Base-by-base conservation (phyloP, 2,888 invertebrate genomes). In the Ramazzottius varieornatus region DNA sequence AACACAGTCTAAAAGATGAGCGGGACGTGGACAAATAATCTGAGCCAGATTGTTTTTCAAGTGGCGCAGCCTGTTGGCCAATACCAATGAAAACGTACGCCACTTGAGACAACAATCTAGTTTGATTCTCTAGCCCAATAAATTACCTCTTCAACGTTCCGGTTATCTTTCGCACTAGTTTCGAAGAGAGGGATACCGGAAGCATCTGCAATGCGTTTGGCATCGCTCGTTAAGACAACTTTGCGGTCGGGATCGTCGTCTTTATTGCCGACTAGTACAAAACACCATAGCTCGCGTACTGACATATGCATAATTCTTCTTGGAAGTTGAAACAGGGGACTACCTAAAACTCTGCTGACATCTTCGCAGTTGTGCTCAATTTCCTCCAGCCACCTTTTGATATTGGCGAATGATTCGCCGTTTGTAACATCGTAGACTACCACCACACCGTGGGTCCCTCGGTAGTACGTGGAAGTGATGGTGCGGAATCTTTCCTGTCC, bases 291-390 rank as follows among this genome's bases (percentile, higher is more conserved):
- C n/a, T n/a, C n/a, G n/a, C n/a, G n/a, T n/a, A n/a, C n/a, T n/a
- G n/a, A n/a, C n/a, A n/a, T n/a, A n/a, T n/a, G n/a, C n/a, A n/a
- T n/a, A n/a, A n/a, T n/a, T n/a, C n/a, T n/a, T n/a, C n/a, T n/a
- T n/a, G n/a, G n/a, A n/a, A n/a, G n/a, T n/a, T n/a, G n/a, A n/a
- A n/a, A n/a, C n/a, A n/a, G n/a, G n/a, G n/a, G 63, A 67, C 81
- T 77, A 88, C 89, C 90, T 82, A 96, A 82, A 77, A 96, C 90
- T 83, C 89, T 88, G 81, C 91, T 92, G 70, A 94, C 94, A 73
- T 91, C 88, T 81, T 98, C 96, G 83, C 98, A 98, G 81, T 99
- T 96, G 76, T 93, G 90, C 76, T 96, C 94, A 70, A 98, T 99
- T 80, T 98, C 98, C 76, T 93, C 91, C 66, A 99, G 81, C 98